Evolutionary conservation across 2,113 vertebrate genomes (phyloP).

Genomic region (Chaetodon trifascialis): DNA sequence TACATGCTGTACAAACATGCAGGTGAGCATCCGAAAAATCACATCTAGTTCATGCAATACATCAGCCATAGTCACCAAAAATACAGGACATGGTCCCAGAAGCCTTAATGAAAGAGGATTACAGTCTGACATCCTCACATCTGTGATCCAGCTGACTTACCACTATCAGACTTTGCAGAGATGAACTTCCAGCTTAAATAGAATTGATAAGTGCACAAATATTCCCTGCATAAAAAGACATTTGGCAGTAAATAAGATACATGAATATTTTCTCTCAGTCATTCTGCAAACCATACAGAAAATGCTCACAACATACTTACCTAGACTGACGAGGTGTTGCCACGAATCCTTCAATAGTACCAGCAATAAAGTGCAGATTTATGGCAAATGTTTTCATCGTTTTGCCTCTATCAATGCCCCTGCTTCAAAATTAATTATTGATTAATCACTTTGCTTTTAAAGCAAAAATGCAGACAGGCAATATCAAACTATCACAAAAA

Average conservation of each 20-base stretch:
- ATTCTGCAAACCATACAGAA: conserved; percentile 72
- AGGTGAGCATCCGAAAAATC: not conserved
- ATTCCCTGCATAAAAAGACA: conserved; percentile 68
- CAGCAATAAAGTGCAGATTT: conserved; percentile 86
- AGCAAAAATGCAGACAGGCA: conserved; percentile 88
- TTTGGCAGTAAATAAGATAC: conserved; percentile 74
- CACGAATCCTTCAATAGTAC: conserved; percentile 73
- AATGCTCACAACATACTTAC: conserved; percentile 78
- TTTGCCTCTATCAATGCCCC: conserved; percentile 82
- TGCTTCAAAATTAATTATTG: conserved; percentile 90
- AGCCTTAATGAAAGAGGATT: conserved; percentile 39
- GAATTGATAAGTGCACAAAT: conserved; percentile 79
- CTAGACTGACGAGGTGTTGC: conserved; percentile 75
- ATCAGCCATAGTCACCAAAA: not conserved
- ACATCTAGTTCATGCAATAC: conserved; percentile 9
- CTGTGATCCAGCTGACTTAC: conserved; percentile 51
- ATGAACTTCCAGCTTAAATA: conserved; percentile 60
- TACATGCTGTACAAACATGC: not conserved
- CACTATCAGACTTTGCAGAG: conserved; percentile 40
- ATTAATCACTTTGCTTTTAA: conserved; percentile 88
- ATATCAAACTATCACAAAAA: conserved; percentile 85
- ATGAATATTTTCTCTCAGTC: conserved; percentile 69
- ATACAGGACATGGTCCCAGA: conserved; percentile 16
- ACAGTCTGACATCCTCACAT: conserved; percentile 16
- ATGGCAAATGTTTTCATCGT: conserved; percentile 85